phyloP scores from a whole-genome alignment of 1,140 invertebrate genomes.

The Tetragnatha versicolor region DNA sequence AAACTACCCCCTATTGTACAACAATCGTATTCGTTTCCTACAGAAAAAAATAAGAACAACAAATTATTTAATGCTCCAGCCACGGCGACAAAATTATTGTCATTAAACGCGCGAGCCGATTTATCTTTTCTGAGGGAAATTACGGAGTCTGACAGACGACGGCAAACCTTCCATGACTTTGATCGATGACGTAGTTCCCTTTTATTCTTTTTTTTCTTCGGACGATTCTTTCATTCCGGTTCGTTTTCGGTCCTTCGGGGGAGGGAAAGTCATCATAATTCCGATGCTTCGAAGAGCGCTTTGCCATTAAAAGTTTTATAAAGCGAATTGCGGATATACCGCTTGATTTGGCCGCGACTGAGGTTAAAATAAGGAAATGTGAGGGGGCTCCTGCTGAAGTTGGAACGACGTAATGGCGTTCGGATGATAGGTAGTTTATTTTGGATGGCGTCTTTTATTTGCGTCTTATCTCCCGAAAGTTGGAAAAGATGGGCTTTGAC shows the following conservation, averaged over 20 bases:
- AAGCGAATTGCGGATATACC: neutral
- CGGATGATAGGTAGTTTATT: too few relatives aligned
- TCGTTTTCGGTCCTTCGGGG: neutral
- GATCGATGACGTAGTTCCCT: slow-evolving; percentile 28
- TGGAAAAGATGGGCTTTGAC: too few relatives aligned
- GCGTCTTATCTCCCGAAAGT: too few relatives aligned
- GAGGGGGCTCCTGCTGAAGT: neutral
- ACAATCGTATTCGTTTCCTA: too few relatives aligned
- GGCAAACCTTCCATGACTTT: slow-evolving; percentile 27
- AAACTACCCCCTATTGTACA: too few relatives aligned
- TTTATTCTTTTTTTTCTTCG: neutral
- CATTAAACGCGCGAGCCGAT: slow-evolving; percentile 11
- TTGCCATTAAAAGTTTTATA: slow-evolving; percentile 30
- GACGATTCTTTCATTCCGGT: neutral
- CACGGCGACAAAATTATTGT: slow-evolving; percentile 35
- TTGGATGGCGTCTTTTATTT: too few relatives aligned
- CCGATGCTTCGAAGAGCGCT: neutral
- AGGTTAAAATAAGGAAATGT: neutral
- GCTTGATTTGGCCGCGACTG: neutral
- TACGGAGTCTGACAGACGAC: slow-evolving; percentile 25
- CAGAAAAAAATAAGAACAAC: too few relatives aligned
- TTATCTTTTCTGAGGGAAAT: slow-evolving; percentile 40
- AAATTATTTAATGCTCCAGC: slow-evolving; percentile 32
- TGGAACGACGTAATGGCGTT: too few relatives aligned
- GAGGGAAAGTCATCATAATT: slow-evolving; percentile 45